phyloP scores from a whole-genome alignment of 2,888 invertebrate genomes.

The Deilephila porcellus region DNA sequence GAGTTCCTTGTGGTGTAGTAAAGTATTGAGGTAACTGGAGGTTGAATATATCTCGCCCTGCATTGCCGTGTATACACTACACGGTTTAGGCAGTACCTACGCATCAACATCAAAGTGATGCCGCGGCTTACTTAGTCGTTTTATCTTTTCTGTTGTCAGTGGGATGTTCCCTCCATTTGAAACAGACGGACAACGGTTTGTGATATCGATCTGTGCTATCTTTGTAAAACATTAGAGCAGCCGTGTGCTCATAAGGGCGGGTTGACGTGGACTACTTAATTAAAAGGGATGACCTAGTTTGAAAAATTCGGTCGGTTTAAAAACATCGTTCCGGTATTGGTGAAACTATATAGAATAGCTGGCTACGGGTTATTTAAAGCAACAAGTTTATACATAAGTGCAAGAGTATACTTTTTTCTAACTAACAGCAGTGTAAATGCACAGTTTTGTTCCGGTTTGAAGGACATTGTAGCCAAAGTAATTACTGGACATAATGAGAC shows the following conservation, averaged over 20 bases:
- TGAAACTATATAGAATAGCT: too few relatives aligned
- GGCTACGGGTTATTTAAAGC: too few relatives aligned
- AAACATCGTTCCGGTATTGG: slow-evolving; percentile 40
- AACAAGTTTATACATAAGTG: too few relatives aligned
- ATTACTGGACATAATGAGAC: too few relatives aligned
- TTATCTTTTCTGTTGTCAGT: slow-evolving; percentile 49
- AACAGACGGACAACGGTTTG: slow-evolving; percentile 52
- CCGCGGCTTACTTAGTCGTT: slow-evolving; percentile 43
- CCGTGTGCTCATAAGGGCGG: slow-evolving; percentile 58
- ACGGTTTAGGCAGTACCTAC: slow-evolving; percentile 23
- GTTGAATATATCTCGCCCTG: slow-evolving; percentile 48
- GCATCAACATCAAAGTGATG: slow-evolving; percentile 46
- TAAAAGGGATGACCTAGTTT: slow-evolving; percentile 75
- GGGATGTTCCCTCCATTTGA: slow-evolving; percentile 48
- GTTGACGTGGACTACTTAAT: slow-evolving; percentile 61
- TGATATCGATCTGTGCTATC: slow-evolving; percentile 68
- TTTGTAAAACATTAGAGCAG: slow-evolving; percentile 63
- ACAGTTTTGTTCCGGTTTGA: too few relatives aligned
- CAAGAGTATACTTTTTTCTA: too few relatives aligned
- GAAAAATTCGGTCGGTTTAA: slow-evolving; percentile 67
- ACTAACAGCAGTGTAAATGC: too few relatives aligned
- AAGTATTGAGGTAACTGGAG: slow-evolving; percentile 26
- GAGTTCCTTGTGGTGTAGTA: slow-evolving; percentile 55
- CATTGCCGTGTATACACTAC: slow-evolving; percentile 43
- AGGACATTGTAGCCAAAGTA: too few relatives aligned